Conservation (phyloP, 2,888 invertebrate genomes). For the Frankliniella intonsa region DNA sequence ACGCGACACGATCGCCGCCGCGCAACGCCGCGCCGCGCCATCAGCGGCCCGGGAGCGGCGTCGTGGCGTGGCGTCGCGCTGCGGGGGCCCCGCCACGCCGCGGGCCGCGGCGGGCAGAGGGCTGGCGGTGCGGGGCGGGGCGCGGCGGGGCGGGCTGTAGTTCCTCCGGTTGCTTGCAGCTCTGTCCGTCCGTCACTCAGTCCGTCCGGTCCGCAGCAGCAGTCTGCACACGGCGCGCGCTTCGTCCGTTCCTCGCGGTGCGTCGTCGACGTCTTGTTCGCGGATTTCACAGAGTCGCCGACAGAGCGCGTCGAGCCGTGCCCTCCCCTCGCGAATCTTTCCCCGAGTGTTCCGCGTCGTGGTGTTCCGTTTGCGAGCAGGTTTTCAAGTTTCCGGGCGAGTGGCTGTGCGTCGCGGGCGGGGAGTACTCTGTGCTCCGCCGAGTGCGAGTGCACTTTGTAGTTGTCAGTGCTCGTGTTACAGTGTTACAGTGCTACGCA, state of each 20-base stretch:
- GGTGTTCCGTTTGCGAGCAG: too few relatives aligned
- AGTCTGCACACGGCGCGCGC: neutral
- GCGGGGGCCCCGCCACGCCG: neutral
- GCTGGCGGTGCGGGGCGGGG: neutral
- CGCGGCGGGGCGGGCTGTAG: neutral
- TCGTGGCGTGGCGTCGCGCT: neutral
- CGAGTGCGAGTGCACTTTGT: too few relatives aligned
- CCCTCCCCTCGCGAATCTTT: neutral
- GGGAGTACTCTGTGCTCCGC: too few relatives aligned
- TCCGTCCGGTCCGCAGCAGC: neutral
- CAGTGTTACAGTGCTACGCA: too few relatives aligned
- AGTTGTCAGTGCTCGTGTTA: too few relatives aligned
- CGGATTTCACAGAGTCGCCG: neutral
- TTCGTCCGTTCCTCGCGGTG: neutral
- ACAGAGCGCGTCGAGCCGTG: neutral
- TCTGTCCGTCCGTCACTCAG: neutral
- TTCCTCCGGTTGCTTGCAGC: conserved; percentile 12
- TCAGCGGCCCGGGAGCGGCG: neutral
- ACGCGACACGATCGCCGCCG: neutral
- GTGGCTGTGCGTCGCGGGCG: too few relatives aligned
- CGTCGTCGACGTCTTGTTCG: neutral
- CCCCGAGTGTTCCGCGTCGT: neutral
- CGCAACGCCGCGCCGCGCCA: neutral
- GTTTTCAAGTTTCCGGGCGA: too few relatives aligned
- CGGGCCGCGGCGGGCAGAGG: neutral